A percentile compares a stretch with the other conserved stretches of the same genome.
Evolutionary conservation across 2,797 vertebrate genomes (phyloP).

Genomic region (Sus cebifrons): DNA sequence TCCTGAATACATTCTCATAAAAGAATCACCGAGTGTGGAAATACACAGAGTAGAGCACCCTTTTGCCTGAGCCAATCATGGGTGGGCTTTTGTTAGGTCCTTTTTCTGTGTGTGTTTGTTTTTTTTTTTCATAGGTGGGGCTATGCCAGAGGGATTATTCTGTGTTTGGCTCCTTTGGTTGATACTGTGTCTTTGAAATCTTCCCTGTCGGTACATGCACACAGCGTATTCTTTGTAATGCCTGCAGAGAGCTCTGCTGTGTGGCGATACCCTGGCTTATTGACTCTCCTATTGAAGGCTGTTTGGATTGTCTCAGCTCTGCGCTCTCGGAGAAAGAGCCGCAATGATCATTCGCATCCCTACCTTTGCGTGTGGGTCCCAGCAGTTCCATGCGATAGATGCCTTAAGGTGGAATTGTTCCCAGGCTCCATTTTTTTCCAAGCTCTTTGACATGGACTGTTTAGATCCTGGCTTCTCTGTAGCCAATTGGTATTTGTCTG

Average conservation of each 20-base stretch:
- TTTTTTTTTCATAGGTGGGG: conserved; percentile 2
- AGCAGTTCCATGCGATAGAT: neutral
- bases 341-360: neutral
- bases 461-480: conserved; percentile 15
- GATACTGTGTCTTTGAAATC: neutral
- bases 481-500: conserved; percentile 33
- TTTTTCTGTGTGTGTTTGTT: conserved; percentile 18
- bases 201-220: neutral
- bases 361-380: neutral
- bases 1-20: conserved; percentile 12
- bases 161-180: conserved; percentile 40
- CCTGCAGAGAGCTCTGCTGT: neutral
- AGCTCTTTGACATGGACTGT: conserved; percentile 14
- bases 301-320: conserved; percentile 16
- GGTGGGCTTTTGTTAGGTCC: neutral
- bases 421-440: neutral
- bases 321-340: neutral
- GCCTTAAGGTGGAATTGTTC: conserved; percentile 14
- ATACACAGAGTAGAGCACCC: neutral
- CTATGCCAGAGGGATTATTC: neutral
- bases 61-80: neutral
- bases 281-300: neutral
- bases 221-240: conserved; percentile 27
- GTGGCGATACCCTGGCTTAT: neutral
- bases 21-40: neutral